Evolutionary conservation across 2,888 invertebrate genomes (phyloP), one percentile per base, ranked within the genome.

Genomic region (Acrobasis suavella): DNA sequence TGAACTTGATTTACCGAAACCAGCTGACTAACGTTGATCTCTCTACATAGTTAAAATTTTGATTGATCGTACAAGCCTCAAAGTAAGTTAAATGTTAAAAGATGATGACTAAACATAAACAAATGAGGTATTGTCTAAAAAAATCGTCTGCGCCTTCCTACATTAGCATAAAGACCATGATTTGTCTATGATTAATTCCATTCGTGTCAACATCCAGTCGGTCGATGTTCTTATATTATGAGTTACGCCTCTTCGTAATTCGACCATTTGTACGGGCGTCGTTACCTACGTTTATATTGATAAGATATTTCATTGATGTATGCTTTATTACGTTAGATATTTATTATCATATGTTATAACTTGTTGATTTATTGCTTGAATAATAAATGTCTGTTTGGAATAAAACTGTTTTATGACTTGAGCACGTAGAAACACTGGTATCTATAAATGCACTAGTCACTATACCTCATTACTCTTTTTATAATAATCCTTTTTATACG

Each of bases 61-160:
- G 88, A 89, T 89, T 85, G 87, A 89, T 89, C 70, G 80, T 75
- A 77, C 74, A 74, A 78, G 80, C 83, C 87, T 85, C 82, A 77
- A 76, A 77, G 75, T 82, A 82, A 81, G 82, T 83, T 79, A 80
- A 85, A 85, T 86, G 85, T 84, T 84, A 87, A 85, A 83, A 77
- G 77, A 82, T 77, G 81, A 88, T 90, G 88, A 90, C 89, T 87
- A 77, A 84, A 85, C 87, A 82, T 75, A 82, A 84, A 89, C 85
- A 87, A 86, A 87, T 86, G 84, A 85, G 81, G 74, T 76, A 79
- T 77, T 73, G 70, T 75, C 78, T 74, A 77, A 83, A 83, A 79
- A 79, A 80, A 76, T 70, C 61, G 67, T 66, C 67, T 60, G 70
- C 74, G 69, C 72, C 68, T 72, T 72, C 65, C 65, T 68, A 67